Evolutionary conservation across 2,113 vertebrate species (phyloP).

Genomic region (Centropristis striata): DNA sequence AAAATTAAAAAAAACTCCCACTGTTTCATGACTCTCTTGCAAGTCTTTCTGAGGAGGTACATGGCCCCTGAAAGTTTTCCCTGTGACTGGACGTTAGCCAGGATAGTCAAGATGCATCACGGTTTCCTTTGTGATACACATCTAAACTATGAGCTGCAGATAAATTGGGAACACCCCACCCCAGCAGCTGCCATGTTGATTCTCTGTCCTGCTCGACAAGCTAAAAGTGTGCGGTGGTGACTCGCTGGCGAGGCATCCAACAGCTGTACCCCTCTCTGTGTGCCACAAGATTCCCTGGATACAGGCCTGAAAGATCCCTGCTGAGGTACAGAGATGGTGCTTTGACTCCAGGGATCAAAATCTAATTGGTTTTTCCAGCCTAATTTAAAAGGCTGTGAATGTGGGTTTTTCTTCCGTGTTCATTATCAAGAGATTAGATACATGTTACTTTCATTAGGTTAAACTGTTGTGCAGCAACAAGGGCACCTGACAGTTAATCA

Average conservation of each 20-base stretch:
- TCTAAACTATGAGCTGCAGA: conserved; percentile 79
- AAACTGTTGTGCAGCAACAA: conserved; percentile 54
- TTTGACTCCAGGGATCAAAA: conserved; percentile 63
- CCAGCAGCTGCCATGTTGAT: conserved; percentile 79
- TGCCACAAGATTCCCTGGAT: conserved; percentile 52
- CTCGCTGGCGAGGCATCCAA: conserved; percentile 76
- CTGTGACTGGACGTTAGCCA: conserved; percentile 37
- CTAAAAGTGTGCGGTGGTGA: conserved; percentile 78
- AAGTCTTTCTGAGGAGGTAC: neutral
- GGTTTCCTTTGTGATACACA: conserved; percentile 73
- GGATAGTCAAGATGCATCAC: conserved; percentile 42
- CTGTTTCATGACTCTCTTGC: neutral
- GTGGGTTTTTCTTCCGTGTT: conserved; percentile 30
- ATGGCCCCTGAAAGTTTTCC: conserved; percentile 5
- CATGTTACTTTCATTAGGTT: conserved; percentile 59
- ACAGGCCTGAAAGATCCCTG: conserved; percentile 34
- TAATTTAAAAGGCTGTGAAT: conserved; percentile 41
- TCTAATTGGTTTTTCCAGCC: conserved; percentile 62
- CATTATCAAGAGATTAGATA: conserved; percentile 58
- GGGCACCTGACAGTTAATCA: conserved; percentile 52
- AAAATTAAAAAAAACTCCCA: neutral
- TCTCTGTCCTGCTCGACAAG: conserved; percentile 61
- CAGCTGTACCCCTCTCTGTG: conserved; percentile 75
- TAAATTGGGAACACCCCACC: conserved; percentile 79
- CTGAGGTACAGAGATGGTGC: conserved; percentile 24